Evolutionary conservation across 2,888 invertebrate species (phyloP).

Genomic region (Calameuta idolon): DNA sequence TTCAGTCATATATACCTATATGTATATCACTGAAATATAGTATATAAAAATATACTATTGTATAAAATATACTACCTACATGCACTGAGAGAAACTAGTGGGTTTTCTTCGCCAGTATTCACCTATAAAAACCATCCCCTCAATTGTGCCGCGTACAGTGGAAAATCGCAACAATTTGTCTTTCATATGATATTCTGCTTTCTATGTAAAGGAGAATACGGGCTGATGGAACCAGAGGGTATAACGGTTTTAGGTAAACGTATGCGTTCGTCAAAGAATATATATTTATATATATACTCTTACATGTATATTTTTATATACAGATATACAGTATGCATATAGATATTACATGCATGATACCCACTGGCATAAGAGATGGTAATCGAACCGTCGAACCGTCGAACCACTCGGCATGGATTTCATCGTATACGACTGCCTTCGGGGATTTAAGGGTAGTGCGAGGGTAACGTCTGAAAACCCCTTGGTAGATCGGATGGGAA

Average conservation of each 20-base stretch:
- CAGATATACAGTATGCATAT: background rate
- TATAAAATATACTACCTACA: background rate
- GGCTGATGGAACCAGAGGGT: background rate
- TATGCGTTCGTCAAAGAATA: background rate
- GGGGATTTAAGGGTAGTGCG: conserved; percentile 2
- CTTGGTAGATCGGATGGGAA: background rate
- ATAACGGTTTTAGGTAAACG: background rate
- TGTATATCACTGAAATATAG: too few species aligned
- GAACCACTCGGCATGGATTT: conserved; percentile 4
- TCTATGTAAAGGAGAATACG: background rate
- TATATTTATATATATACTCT: background rate
- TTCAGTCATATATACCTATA: too few species aligned
- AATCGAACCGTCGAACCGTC: conserved; percentile 12
- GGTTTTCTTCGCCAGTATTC: background rate
- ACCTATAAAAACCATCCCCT: background rate
- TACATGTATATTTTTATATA: background rate
- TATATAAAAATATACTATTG: too few species aligned
- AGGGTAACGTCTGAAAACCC: background rate
- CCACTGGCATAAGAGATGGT: background rate
- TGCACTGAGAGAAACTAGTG: background rate
- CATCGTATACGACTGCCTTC: conserved; percentile 1
- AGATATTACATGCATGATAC: background rate
- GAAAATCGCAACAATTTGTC: background rate
- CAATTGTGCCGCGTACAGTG: background rate
- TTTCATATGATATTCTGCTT: background rate